Evolutionary conservation across 2,113 vertebrate species (phyloP).

Genomic region (Malurus elegans): DNA sequence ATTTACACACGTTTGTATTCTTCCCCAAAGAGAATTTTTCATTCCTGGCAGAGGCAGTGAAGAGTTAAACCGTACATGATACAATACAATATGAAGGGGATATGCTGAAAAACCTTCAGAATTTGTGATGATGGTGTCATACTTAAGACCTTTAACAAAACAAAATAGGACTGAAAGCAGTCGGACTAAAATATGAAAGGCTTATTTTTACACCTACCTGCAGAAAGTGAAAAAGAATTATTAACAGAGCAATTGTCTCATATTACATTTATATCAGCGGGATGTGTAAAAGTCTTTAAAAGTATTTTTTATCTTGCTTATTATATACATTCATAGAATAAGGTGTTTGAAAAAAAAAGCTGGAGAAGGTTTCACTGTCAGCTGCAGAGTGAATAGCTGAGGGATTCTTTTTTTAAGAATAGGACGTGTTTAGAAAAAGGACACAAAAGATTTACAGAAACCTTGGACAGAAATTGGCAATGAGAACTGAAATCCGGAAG

Average conservation of each 20-base stretch:
- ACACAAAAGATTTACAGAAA: slow-evolving; percentile 66
- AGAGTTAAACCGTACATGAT: slow-evolving; percentile 1
- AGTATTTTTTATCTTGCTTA: slow-evolving; percentile 25
- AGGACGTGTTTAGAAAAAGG: slow-evolving; percentile 56
- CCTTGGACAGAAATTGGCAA: slow-evolving; percentile 44
- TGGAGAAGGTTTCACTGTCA: slow-evolving; percentile 28
- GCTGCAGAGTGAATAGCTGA: slow-evolving; percentile 37
- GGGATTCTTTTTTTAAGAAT: slow-evolving; percentile 2
- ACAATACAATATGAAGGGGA: background rate
- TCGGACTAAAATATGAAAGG: background rate
- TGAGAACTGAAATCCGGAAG: slow-evolving; percentile 38
- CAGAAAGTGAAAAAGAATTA: background rate
- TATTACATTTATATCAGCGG: slow-evolving; percentile 10
- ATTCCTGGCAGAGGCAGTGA: background rate
- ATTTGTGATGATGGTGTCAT: background rate
- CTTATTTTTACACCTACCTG: background rate
- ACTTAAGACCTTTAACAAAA: slow-evolving; percentile 13
- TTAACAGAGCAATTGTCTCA: background rate
- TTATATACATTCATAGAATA: background rate
- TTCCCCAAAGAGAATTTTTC: background rate
- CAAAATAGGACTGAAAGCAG: background rate
- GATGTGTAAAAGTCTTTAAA: background rate
- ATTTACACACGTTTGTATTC: background rate
- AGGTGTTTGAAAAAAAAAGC: slow-evolving; percentile 23
- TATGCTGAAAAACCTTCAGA: slow-evolving; percentile 4